Evolutionary conservation across 2,888 invertebrate species (phyloP), one percentile per base, ranked within the genome.

Genomic region (Xestoiulus laeticollis): DNA sequence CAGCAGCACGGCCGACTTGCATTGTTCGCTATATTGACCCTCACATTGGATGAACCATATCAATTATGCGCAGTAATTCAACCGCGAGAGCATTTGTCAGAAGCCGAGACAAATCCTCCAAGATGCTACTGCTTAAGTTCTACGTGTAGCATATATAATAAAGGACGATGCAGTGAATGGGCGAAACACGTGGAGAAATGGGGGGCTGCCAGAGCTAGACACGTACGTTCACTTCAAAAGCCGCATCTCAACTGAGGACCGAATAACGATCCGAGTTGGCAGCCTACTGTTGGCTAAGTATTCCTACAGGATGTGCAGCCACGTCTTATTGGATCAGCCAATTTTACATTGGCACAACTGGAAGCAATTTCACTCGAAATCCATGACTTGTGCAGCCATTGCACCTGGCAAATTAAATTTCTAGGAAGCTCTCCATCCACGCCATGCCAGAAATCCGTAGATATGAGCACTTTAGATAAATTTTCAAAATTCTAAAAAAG

Each of bases 241-340:
- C 68, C 68, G 68, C 68, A 26, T 68, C 68, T 68, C 68, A 26
- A 68, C 68, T 68, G 68, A 68, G 68, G 22, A 26, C 68, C 5
- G 68, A 68, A 26, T 68, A 68, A 68, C 68, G 68, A 68, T 68
- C 68, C 68, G 59, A 68, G 22, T 22, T 22, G 22, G 22, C 22
- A 8, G 26, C 22, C 68, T 1, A 59, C 59, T 59, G n/a, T n/a
- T 22, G 59, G 59, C 22, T 59, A 59, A 68, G 68, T 68, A 68
- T 68, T 68, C 68, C 68, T 68, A 22, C 12, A 68, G 68, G 68
- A 68, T 22, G 68, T 26, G 68, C 26, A 68, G 68, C 68, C 68
- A 68, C 68, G 68, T 68, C 68, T 68, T 68, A 68, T 68, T 68
- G 68, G 68, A 68, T 68, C 68, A 68, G 68, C 68, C 68, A 68